These are phyloP conservation scores for Molossus molossus DNA, from an alignment of 2,797 vertebrate species.

Conservation along the genomic window DNA sequence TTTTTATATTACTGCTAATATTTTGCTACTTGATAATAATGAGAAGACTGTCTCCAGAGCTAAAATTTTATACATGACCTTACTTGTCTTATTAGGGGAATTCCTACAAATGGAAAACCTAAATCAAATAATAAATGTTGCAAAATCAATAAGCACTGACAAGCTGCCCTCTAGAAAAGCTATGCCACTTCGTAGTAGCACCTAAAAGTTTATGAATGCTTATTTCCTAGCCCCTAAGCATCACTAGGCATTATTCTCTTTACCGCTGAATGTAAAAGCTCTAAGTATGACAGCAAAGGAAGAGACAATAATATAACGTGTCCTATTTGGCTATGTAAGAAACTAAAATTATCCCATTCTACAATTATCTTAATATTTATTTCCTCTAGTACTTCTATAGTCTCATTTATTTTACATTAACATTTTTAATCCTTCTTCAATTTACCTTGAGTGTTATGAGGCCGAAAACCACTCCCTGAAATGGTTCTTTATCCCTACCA, in stretches of 20 bases:
- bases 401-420: neutral
- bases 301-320: neutral
- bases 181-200: neutral
- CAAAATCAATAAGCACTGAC: neutral
- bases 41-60: neutral
- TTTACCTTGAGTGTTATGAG: neutral
- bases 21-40: constrained; percentile 28
- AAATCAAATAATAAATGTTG: neutral
- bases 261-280: neutral
- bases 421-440: neutral
- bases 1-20: neutral
- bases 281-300: neutral
- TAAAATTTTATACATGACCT: neutral
- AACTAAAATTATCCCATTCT: neutral
- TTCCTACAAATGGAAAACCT: constrained; percentile 27
- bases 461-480: neutral
- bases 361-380: neutral
- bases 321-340: neutral
- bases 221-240: neutral
- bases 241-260: neutral
- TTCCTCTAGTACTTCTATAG: neutral
- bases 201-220: neutral
- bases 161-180: neutral
- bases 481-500: neutral
- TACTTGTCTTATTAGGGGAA: neutral